Percentiles rank a stretch among this genome's conserved stretches.
Evolutionary conservation across 2,888 invertebrate species (phyloP).

Genomic region (Pollenia amentaria): DNA sequence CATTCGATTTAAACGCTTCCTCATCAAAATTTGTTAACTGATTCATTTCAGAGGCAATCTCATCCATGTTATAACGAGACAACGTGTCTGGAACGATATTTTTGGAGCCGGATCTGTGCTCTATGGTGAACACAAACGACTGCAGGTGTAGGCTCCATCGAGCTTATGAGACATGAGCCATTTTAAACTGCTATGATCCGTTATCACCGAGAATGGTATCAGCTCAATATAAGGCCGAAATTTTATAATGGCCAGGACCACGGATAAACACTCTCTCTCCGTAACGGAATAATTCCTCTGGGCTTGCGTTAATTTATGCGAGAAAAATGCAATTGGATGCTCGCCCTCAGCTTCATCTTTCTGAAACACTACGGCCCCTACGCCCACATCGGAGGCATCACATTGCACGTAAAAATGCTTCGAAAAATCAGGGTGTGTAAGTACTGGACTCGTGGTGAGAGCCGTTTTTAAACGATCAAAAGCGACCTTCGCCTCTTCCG

Average conservation of each 20-base stretch:
- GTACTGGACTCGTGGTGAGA: background rate
- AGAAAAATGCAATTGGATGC: conserved; percentile 30
- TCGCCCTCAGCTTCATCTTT: background rate
- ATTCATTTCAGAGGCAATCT: background rate
- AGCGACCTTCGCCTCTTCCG: too few species aligned
- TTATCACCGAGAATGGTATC: background rate
- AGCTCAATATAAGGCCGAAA: conserved; percentile 3
- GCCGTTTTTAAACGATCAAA: background rate
- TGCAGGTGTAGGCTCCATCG: conserved; percentile 14
- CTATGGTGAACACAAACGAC: background rate
- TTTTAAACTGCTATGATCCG: background rate
- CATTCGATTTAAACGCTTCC: background rate
- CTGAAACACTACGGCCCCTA: conserved; percentile 33
- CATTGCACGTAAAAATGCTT: conserved; percentile 23
- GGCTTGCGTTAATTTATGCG: background rate
- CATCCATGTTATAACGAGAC: background rate
- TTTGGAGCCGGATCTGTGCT: background rate
- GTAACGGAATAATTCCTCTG: background rate
- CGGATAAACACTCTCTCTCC: background rate
- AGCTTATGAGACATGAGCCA: conserved; percentile 22
- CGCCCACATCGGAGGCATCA: conserved; percentile 28
- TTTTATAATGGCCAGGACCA: background rate
- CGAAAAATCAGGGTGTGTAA: background rate
- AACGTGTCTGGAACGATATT: background rate
- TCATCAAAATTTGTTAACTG: background rate